These are phyloP conservation scores for Pseudonaja textilis DNA, from an alignment of 2,113 vertebrate species.

Conservation along the genomic window DNA sequence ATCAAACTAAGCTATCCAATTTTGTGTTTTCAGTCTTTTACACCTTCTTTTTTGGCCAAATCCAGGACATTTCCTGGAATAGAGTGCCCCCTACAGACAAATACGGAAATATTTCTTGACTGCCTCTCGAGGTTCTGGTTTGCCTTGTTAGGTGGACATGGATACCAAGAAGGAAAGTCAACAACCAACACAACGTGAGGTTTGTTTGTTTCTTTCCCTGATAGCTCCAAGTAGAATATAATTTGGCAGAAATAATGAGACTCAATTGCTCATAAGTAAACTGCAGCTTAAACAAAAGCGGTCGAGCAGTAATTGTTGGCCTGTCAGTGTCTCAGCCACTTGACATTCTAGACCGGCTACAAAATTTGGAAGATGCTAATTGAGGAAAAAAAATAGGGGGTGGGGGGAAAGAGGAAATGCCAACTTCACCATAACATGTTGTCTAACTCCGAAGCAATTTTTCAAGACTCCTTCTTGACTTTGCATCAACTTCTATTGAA, in stretches of 20 bases:
- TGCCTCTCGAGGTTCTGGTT: neutral
- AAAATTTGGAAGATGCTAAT: conserved; percentile 5
- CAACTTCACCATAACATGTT: neutral
- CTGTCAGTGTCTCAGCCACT: conserved; percentile 39
- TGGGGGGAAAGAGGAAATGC: no score
- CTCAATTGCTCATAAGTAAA: conserved; percentile 71
- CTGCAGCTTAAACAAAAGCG: conserved; percentile 65
- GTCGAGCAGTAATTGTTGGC: conserved; percentile 51
- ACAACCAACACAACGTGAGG: neutral
- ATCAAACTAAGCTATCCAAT: no score
- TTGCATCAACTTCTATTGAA: neutral
- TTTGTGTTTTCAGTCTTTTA: neutral
- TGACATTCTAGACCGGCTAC: conserved; percentile 48
- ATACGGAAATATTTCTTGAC: neutral
- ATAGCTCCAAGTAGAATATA: conserved; percentile 42
- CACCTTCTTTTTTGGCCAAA: neutral
- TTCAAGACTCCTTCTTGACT: neutral
- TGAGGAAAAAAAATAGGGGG: neutral
- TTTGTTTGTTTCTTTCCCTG: conserved; percentile 44
- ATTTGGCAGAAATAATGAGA: conserved; percentile 71
- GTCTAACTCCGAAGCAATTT: neutral
- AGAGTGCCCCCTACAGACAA: conserved; percentile 17
- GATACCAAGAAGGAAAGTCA: conserved; percentile 40
- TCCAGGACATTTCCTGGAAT: neutral
- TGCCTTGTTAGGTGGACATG: conserved; percentile 36